These are phyloP conservation scores for Paradoxurus hermaphroditus DNA, from an alignment of 2,113 vertebrate genomes.

Conservation along the genomic window DNA sequence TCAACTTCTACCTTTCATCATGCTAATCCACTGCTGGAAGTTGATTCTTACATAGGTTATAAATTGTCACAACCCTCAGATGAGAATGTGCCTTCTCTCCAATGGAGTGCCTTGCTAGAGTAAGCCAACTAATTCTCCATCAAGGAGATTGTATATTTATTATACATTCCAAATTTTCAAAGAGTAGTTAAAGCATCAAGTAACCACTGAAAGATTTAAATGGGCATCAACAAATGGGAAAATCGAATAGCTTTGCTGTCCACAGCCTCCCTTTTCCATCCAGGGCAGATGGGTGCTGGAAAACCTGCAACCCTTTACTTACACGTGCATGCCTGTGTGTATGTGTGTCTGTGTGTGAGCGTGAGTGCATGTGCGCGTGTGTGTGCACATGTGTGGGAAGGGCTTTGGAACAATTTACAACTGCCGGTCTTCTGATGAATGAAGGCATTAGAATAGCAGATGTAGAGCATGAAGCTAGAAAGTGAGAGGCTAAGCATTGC, in stretches of 20 bases:
- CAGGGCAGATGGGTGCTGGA: conserved; percentile 50
- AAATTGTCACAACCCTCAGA: neutral
- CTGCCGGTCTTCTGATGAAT: conserved; percentile 80
- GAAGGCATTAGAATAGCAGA: conserved; percentile 85
- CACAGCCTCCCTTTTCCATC: neutral
- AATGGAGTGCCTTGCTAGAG: neutral
- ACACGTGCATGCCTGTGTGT: neutral
- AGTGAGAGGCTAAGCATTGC: conserved; percentile 80
- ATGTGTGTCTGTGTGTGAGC: neutral
- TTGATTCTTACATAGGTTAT: neutral
- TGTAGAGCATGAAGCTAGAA: conserved; percentile 73
- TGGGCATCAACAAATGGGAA: conserved; percentile 19
- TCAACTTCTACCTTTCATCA: neutral
- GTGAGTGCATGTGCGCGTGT: neutral
- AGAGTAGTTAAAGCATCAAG: conserved; percentile 70
- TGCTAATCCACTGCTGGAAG: neutral
- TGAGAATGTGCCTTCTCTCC: neutral
- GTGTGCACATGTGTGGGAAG: neutral
- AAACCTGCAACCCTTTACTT: conserved; percentile 34
- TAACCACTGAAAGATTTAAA: conserved; percentile 72
- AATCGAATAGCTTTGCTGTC: conserved; percentile 64
- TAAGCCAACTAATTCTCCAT: conserved; percentile 23
- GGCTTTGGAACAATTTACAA: conserved; percentile 81
- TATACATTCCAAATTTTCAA: conserved; percentile 66
- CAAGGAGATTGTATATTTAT: conserved; percentile 45